Base-by-base conservation (phyloP, 2,797 vertebrate genomes). In the Salarias fasciatus region DNA sequence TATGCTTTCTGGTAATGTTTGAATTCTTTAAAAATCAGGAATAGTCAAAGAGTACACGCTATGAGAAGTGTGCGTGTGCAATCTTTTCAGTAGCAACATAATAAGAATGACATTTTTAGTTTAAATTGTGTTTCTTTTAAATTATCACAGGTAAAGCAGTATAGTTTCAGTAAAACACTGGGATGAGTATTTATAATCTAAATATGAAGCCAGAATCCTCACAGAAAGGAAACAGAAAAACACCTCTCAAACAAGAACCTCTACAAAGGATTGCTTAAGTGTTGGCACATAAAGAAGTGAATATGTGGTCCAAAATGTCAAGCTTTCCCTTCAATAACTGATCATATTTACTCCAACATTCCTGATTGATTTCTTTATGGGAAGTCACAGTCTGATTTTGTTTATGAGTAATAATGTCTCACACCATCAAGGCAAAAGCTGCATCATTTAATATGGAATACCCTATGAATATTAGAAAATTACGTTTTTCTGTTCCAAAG, bases 291-390 rank as follows among this genome's bases (percentile, higher is more conserved):
- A 28, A 31, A 44, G 5, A 5, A 58, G 11, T 29, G 8, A 44
- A 5, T 47, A 11, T 14, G 29, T 36, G 14, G 41, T 18, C 14
- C 30, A 24, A 47, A 49, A 56, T 53, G 24, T 28, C 2, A 11
- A 29, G 33, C 10, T 8, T 10, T 38, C 10, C 35, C 13, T 11
- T 56, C 52, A 40, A 67, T 53, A 41, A 69, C 28, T 38, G n/a
- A n/a, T n/a, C n/a, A n/a, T 8, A 12, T 28, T 56, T 36, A 9
- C 45, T 18, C 11, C 11, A 1, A 14, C 11, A 1, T 15, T 12
- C 9, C 24, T 43, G 5, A 55, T 53, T 52, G 1, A 18, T 29
- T 42, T 61, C 3, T 50, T 44, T 6, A 38, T 46, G 9, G 33
- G 14, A 46, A 60, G 35, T 49, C 24, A 18, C 13, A 30, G 33